Evolutionary conservation across 2,888 invertebrate genomes (phyloP).

Genomic region (Serripes groenlandicus): DNA sequence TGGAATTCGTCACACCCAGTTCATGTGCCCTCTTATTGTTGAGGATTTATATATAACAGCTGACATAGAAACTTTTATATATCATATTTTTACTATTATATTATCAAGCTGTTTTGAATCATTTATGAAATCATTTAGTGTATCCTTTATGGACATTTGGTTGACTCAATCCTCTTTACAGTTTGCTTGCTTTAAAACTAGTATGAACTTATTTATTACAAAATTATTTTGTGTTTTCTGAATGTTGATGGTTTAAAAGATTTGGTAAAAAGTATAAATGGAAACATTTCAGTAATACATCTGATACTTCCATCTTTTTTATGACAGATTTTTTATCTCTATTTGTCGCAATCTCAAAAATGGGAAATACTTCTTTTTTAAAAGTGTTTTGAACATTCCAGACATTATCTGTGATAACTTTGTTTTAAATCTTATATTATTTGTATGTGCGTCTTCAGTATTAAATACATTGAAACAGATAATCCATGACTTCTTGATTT

Average conservation of each 20-base stretch:
- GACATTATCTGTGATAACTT: background rate
- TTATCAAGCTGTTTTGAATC: background rate
- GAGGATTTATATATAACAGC: constrained; percentile 55
- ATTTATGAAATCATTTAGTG: background rate
- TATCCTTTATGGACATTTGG: background rate
- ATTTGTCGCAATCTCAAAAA: no score
- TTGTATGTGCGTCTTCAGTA: constrained; percentile 8
- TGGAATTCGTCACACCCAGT: constrained; percentile 87
- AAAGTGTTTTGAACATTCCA: no score
- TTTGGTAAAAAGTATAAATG: no score
- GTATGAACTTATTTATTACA: no score
- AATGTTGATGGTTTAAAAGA: no score
- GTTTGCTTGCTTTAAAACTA: background rate
- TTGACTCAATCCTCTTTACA: background rate
- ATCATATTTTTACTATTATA: background rate
- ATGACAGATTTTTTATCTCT: no score
- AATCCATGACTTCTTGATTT: constrained; percentile 15
- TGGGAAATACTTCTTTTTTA: no score
- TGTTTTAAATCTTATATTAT: background rate
- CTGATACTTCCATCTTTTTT: no score
- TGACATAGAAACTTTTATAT: background rate
- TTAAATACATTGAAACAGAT: background rate
- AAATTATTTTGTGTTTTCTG: no score
- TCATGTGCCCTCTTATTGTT: constrained; percentile 83
- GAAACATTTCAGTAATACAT: no score